phyloP scores from a whole-genome alignment of 2,797 vertebrate genomes.

The Thunnus albacares region DNA sequence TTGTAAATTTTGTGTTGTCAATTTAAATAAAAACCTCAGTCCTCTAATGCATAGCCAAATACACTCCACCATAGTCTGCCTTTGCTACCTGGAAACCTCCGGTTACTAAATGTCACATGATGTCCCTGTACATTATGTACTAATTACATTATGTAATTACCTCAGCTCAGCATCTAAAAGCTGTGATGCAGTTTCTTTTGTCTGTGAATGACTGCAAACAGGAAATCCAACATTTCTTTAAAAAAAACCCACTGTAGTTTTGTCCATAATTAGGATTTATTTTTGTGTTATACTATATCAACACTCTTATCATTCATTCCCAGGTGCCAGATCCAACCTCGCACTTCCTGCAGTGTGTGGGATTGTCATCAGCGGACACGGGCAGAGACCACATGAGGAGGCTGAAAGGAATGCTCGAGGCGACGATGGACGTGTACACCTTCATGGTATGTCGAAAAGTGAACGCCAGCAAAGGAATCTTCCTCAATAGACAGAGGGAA shows the following conservation, averaged over 20 bases:
- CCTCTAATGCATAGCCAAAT: too few relatives aligned
- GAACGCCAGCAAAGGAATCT: not conserved
- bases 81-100: too few relatives aligned
- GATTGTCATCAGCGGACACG: slow-evolving; percentile 61
- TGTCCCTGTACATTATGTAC: not conserved
- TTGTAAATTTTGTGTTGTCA: too few relatives aligned
- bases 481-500: slow-evolving; percentile 1
- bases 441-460: slow-evolving; percentile 77
- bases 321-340: slow-evolving; percentile 65
- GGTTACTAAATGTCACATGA: not conserved
- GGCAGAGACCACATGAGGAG: slow-evolving; percentile 71
- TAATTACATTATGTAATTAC: too few relatives aligned
- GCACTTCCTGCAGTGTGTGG: slow-evolving; percentile 82
- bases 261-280: too few relatives aligned
- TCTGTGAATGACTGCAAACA: not conserved
- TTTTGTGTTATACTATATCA: too few relatives aligned
- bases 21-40: too few relatives aligned
- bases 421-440: slow-evolving; percentile 80
- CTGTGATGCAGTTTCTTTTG: not conserved
- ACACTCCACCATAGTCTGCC: too few relatives aligned
- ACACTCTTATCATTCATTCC: not conserved
- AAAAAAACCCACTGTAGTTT: too few relatives aligned
- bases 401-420: slow-evolving; percentile 79
- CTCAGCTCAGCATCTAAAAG: not conserved
- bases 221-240: not conserved